These are phyloP conservation scores for Steatornis caripensis DNA, from an alignment of 2,113 vertebrate genomes.

Conservation along the genomic window DNA sequence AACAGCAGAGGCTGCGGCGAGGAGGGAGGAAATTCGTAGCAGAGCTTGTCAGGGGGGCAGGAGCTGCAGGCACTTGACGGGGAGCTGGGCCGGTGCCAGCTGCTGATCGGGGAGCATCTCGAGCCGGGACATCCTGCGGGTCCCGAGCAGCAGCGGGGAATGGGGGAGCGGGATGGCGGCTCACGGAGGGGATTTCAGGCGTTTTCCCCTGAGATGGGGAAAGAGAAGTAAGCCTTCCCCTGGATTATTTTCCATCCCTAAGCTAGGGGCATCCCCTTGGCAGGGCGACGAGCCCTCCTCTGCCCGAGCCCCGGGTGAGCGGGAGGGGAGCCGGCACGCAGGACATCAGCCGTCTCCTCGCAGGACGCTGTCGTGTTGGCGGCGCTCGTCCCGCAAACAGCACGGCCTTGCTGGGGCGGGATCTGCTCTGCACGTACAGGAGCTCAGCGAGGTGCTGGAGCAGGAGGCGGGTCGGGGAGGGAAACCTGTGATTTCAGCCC, in stretches of 20 bases:
- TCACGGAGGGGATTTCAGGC: not conserved
- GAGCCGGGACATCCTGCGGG: not conserved
- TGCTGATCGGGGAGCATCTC: not conserved
- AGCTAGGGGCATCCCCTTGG: not conserved
- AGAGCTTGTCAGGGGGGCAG: not conserved
- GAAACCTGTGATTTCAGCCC: not conserved
- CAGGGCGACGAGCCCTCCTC: not conserved
- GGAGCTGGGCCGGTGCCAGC: not conserved
- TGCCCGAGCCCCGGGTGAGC: not conserved
- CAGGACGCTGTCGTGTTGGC: not conserved
- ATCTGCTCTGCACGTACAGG: not conserved
- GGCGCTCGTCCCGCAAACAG: not conserved
- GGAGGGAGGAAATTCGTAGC: not conserved
- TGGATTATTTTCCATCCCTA: not conserved
- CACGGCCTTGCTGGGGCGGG: too few relatives aligned
- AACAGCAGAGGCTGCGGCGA: not conserved
- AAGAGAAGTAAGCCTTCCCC: not conserved
- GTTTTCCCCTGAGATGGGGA: not conserved
- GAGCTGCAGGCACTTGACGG: not conserved
- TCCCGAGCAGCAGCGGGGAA: not conserved
- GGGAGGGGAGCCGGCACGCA: not conserved
- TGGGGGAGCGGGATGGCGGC: accelerated
- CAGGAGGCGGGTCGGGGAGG: not conserved
- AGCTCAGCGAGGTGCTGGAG: not conserved
- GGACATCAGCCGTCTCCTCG: not conserved